Base-by-base conservation (phyloP, 2,797 vertebrate genomes). In the Betta splendens region DNA sequence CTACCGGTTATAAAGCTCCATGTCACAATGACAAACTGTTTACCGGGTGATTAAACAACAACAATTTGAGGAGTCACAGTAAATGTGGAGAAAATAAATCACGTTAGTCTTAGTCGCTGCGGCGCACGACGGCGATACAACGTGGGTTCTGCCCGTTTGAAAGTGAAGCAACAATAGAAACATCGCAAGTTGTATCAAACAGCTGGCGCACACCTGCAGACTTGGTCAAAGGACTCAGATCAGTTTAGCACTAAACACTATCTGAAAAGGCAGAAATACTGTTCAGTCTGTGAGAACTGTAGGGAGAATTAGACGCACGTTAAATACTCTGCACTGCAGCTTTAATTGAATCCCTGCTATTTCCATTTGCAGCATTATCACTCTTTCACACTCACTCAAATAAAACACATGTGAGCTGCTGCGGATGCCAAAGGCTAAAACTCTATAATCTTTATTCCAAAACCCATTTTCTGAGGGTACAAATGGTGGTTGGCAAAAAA, bases 381-480 rank as follows among this genome's bases (percentile, higher is more conserved):
- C 31, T 71, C 28, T 49, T 69, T 70, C 47, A 80, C 76, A 82
- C 73, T 58, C 69, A 28, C 28, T 77, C 70, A 78, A 70, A 78
- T 80, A 56, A 85, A 78, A 75, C 72, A 77, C 64, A 65, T 54
- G 53, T 46, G 67, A 79, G 62, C 61, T 59, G 54, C 76, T 44
- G 64, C 46, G 64, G 52, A 76, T 60, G 81, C 86, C 76, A 84
- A 82, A 71, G 80, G 86, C 80, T 83, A 83, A 73, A 81, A 77
- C 60, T 70, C 55, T 67, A 20, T 80, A 72, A 85, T 86, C 86
- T 80, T 75, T 70, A 75, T 61, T 53, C 60, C 43, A 51, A 67
- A 61, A 36, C 36, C 25, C 17, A 38, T 57, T 57, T 66, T 78
- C 43, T 31, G 33, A 64, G 54, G 54, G 46, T 72, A 77, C 45